Evolutionary conservation across 2,888 invertebrate genomes (phyloP), one percentile per base, ranked within the genome.

Genomic region (Amblyjoppa proteus): DNA sequence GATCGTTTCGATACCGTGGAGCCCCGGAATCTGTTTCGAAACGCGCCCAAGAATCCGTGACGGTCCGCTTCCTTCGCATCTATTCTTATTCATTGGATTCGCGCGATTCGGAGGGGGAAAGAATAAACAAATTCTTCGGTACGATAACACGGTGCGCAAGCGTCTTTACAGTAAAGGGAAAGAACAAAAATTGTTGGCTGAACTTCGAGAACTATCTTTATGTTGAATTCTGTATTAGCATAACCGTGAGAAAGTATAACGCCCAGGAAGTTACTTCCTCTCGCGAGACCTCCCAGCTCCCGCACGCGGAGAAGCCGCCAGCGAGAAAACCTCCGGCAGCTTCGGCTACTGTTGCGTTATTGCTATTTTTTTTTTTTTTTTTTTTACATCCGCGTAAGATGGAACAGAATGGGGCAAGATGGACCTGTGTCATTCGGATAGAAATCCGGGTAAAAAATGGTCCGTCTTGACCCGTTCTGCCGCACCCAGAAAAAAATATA

Each of bases 211-310:
- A 77, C 78, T 7, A 74, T 80, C 68, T 82, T 77, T 73, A 51
- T 71, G 80, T 76, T 77, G 75, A 53, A 77, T 49, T 79, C 83
- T 74, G 38, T 34, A 53, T 71, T 38, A 34, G 41, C 51, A 61
- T 38, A 82, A 41, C 74, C 71, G 82, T 83, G 84, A 80, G 84
- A 84, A 70, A 81, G 73, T 74, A 45, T 83, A 74, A 83, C 85
- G 83, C 77, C 77, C 80, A 75, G 73, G 82, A 85, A 80, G 70
- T 61, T 70, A 73, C 75, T 83, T 85, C 80, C 84, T 83, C 81
- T 83, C 85, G 85, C 82, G 61, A 41, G 71, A 51, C 9, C 34
- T 20, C 28, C 45, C 53, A 69, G 34, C 51, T 68, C 51, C 45
- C 73, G 73, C 45, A 31, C 78, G 79, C 69, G 41, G 61, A 31